Conservation (phyloP, 2,888 invertebrate genomes). For the Stenurella melanura region DNA sequence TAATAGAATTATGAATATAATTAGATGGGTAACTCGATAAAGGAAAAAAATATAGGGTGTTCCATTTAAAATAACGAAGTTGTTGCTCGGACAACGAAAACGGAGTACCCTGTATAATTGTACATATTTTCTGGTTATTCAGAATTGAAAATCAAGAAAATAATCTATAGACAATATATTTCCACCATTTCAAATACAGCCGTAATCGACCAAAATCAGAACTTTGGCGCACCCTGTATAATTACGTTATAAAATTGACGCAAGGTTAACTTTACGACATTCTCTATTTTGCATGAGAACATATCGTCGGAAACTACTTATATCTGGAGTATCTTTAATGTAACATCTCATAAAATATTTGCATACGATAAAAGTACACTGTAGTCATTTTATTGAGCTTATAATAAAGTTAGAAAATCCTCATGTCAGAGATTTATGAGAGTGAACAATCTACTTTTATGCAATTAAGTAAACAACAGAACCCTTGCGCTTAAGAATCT, state of each 20-base stretch:
- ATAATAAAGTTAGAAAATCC: conserved; percentile 3
- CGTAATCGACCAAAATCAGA: too few species aligned
- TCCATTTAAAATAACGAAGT: too few species aligned
- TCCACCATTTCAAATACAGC: too few species aligned
- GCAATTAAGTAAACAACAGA: conserved; percentile 12
- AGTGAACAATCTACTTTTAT: not conserved
- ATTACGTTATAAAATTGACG: not conserved
- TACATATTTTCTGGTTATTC: too few species aligned
- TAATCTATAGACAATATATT: too few species aligned
- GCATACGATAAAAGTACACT: conserved; percentile 7
- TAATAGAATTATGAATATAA: too few species aligned
- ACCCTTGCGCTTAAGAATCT: not conserved
- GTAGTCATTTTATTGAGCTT: not conserved
- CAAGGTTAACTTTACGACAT: not conserved
- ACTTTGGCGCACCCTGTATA: too few species aligned
- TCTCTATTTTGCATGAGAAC: not conserved
- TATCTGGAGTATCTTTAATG: not conserved
- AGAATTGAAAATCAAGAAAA: too few species aligned
- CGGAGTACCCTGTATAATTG: too few species aligned
- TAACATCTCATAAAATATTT: conserved; percentile 2
- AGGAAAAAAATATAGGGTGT: too few species aligned
- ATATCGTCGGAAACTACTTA: not conserved
- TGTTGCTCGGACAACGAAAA: too few species aligned
- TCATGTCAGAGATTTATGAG: not conserved
- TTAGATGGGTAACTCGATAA: too few species aligned